Percentiles rank a stretch among this genome's conserved stretches.
phyloP scores from a whole-genome alignment of 2,113 vertebrate genomes.

The Gymnobelideus leadbeateri region DNA sequence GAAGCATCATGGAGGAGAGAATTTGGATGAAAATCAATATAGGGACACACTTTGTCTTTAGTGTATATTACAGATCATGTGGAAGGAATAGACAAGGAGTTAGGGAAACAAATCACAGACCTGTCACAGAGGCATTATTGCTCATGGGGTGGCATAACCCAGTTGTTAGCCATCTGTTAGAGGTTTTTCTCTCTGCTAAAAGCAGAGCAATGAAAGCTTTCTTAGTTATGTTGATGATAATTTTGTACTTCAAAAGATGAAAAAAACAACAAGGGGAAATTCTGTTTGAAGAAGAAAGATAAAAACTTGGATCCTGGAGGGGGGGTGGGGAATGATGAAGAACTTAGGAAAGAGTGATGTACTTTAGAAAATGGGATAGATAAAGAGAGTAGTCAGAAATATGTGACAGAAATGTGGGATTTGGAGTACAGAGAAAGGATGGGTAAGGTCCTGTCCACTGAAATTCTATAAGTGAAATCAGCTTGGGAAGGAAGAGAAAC shows the following conservation, averaged over 20 bases:
- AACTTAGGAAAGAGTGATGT: background rate
- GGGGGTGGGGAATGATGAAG: background rate
- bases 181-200: background rate
- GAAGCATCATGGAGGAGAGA: background rate
- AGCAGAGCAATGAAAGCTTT: background rate
- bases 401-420: background rate
- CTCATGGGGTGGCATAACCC: background rate
- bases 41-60: background rate
- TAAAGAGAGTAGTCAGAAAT: background rate
- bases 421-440: background rate
- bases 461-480: background rate
- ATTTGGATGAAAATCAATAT: background rate
- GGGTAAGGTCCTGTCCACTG: background rate
- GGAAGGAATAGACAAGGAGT: background rate
- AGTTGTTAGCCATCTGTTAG: background rate
- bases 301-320: background rate
- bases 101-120: background rate
- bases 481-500: background rate
- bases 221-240: background rate
- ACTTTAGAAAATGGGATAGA: background rate
- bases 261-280: background rate
- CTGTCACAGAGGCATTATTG: background rate
- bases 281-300: background rate
- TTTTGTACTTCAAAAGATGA: background rate
- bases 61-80: background rate